Evolutionary conservation across 2,797 vertebrate genomes (phyloP).

Genomic region (Geotrypetes seraphini): DNA sequence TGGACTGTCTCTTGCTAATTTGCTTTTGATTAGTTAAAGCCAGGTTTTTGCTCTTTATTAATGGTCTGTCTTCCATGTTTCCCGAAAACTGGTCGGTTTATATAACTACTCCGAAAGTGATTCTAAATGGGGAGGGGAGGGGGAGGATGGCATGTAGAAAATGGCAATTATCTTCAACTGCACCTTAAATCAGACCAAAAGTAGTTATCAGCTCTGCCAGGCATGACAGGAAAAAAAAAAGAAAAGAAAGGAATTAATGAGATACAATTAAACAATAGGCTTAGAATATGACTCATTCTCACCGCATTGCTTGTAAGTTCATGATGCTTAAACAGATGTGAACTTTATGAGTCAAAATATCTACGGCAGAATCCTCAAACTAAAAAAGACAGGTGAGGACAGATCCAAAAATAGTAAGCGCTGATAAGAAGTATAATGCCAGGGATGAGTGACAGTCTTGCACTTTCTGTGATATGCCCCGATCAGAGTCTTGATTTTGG

Average conservation of each 20-base stretch:
- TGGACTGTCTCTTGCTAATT: too few species aligned
- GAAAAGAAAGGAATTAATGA: too few species aligned
- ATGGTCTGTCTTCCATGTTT: too few species aligned
- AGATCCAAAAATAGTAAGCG: slow-evolving; percentile 7
- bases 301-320: not conserved
- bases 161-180: too few species aligned
- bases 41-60: too few species aligned
- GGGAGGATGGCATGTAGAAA: too few species aligned
- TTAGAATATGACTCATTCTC: not conserved
- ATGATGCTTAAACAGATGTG: accelerated
- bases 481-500: slow-evolving; percentile 27
- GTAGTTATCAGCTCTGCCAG: not conserved
- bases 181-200: too few species aligned
- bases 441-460: slow-evolving; percentile 22
- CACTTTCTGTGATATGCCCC: slow-evolving; percentile 11
- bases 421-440: slow-evolving; percentile 3
- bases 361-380: slow-evolving; percentile 8
- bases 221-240: not conserved
- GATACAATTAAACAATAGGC: not conserved
- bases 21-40: too few species aligned
- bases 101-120: too few species aligned
- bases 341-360: not conserved
- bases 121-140: too few species aligned
- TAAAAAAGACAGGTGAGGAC: slow-evolving; percentile 17
- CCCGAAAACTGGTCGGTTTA: too few species aligned